phyloP scores from a whole-genome alignment of 2,113 vertebrate genomes.

The Lepisosteus osseus region DNA sequence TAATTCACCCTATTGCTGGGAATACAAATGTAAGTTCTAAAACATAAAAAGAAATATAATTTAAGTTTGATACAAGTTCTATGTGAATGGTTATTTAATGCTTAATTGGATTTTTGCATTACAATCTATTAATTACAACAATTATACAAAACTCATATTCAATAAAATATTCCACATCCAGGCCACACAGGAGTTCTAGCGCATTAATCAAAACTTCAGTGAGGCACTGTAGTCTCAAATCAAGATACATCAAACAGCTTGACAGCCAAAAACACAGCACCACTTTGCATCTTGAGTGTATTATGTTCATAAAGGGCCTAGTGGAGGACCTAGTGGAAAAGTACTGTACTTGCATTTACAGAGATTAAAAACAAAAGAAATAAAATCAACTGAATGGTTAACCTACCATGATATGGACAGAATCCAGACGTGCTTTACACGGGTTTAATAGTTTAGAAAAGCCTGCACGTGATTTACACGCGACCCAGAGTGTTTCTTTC shows the following conservation, averaged over 20 bases:
- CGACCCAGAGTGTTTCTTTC: neutral
- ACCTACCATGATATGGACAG: slow-evolving; percentile 18
- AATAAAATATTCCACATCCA: too few species aligned
- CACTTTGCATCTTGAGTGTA: neutral
- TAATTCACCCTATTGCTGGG: too few species aligned
- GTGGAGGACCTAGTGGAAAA: neutral
- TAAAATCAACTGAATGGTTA: neutral
- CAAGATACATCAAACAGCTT: neutral
- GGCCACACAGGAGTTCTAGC: neutral
- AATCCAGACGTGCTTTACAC: neutral
- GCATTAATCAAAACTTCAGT: neutral
- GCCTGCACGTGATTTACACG: neutral
- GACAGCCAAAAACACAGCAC: neutral
- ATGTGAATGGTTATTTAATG: too few species aligned
- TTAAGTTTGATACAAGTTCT: too few species aligned
- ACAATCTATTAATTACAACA: too few species aligned
- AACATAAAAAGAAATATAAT: too few species aligned
- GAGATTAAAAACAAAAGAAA: neutral
- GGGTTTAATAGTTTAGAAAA: too few species aligned
- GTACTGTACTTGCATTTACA: neutral
- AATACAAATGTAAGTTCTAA: too few species aligned
- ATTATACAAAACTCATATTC: too few species aligned
- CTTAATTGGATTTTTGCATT: too few species aligned
- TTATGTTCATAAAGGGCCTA: slow-evolving; percentile 1
- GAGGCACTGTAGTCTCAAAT: neutral